Percentiles rank a stretch among this genome's conserved stretches.
Evolutionary conservation across 1,140 invertebrate genomes (phyloP).

Genomic region (Camponotus floridanus): DNA sequence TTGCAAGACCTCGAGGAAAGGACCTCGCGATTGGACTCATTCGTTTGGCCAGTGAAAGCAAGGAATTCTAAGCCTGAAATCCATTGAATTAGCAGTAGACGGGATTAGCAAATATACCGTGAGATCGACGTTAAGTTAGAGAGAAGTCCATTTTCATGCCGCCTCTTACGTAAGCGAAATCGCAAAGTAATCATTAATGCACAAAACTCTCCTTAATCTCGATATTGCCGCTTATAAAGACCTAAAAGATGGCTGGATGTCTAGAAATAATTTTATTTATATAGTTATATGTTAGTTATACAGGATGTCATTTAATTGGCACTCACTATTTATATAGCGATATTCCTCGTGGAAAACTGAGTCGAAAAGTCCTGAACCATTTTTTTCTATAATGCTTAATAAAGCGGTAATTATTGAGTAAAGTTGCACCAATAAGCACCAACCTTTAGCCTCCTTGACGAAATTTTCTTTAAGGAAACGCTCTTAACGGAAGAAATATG

Average conservation of each 20-base stretch:
- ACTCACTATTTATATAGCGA: too few species aligned
- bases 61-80: constrained; percentile 14
- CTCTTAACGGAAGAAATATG: too few species aligned
- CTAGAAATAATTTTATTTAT: too few species aligned
- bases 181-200: constrained; percentile 34
- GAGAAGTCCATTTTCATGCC: constrained; percentile 9
- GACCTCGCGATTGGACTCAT: constrained; percentile 32
- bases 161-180: constrained; percentile 23
- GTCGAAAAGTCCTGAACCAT: too few species aligned
- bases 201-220: constrained; percentile 14
- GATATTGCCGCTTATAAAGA: not conserved
- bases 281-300: too few species aligned
- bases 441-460: too few species aligned
- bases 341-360: too few species aligned
- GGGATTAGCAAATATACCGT: constrained; percentile 31
- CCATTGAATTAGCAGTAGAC: constrained; percentile 25
- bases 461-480: too few species aligned
- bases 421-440: too few species aligned
- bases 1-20: constrained; percentile 20
- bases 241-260: not conserved
- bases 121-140: constrained; percentile 18
- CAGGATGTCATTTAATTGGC: too few species aligned
- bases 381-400: too few species aligned
- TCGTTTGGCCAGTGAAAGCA: constrained; percentile 35
- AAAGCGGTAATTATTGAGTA: too few species aligned